These are phyloP conservation scores for Diorhabda carinulata DNA, from an alignment of 1,140 invertebrate genomes.

Conservation along the genomic window DNA sequence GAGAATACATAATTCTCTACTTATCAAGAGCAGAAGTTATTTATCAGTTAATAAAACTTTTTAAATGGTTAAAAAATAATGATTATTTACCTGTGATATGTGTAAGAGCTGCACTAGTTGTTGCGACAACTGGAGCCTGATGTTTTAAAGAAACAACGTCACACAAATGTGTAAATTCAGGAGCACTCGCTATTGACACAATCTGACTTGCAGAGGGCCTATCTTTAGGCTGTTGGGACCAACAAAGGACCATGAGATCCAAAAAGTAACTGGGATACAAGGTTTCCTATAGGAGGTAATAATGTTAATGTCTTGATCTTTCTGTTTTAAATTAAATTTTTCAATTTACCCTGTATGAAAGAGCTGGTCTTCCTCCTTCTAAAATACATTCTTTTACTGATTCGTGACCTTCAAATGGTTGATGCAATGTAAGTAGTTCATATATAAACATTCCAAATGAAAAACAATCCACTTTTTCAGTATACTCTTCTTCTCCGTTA, in stretches of 20 bases:
- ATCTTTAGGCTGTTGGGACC: slow-evolving; percentile 82
- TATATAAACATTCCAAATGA: slow-evolving; percentile 99
- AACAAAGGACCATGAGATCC: slow-evolving; percentile 94
- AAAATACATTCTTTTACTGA: slow-evolving; percentile 94
- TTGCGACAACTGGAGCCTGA: slow-evolving; percentile 55
- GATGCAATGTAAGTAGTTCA: slow-evolving; percentile 87
- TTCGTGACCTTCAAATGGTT: slow-evolving; percentile 93
- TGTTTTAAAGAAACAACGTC: slow-evolving; percentile 72
- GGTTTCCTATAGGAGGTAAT: slow-evolving; percentile 52
- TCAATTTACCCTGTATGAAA: slow-evolving; percentile 70
- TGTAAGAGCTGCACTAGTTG: slow-evolving; percentile 46
- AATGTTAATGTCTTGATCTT: too few relatives aligned
- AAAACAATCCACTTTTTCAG: slow-evolving; percentile 98
- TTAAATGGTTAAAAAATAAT: too few relatives aligned
- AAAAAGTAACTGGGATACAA: slow-evolving; percentile 86
- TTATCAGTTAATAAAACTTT: too few relatives aligned
- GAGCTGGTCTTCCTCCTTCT: slow-evolving; percentile 85
- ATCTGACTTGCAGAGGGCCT: slow-evolving; percentile 91
- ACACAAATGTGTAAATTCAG: slow-evolving; percentile 85
- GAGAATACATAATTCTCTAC: too few relatives aligned
- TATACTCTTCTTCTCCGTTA: slow-evolving; percentile 98
- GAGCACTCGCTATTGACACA: slow-evolving; percentile 84
- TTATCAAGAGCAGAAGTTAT: too few relatives aligned
- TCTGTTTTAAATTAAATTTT: too few relatives aligned
- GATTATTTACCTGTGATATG: slow-evolving; percentile 42